Conservation (phyloP, 2,113 vertebrate species). For the Cettia cetti region DNA sequence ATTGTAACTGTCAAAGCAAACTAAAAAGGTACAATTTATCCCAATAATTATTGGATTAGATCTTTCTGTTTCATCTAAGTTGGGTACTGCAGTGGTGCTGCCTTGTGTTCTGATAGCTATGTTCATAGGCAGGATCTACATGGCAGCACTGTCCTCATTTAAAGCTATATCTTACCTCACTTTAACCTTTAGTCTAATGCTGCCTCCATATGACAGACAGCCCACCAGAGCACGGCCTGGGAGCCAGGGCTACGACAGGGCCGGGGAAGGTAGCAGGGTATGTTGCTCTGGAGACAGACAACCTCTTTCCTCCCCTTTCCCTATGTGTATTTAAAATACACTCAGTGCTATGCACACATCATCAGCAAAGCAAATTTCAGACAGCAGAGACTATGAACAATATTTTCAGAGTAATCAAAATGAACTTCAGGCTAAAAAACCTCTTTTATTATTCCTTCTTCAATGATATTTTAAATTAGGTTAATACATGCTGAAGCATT, state of each 20-base stretch:
- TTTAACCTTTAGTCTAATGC: no score
- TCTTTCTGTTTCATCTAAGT: not conserved
- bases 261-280: accelerated
- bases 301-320: not conserved
- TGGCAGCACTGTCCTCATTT: not conserved
- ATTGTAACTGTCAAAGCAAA: slow-evolving; percentile 16
- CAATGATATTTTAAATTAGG: not conserved
- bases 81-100: not conserved
- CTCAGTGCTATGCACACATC: not conserved
- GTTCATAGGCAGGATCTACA: not conserved
- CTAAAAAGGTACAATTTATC: not conserved
- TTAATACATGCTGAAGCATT: not conserved
- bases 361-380: not conserved
- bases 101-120: not conserved
- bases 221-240: no score
- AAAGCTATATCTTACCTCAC: not conserved
- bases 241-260: accelerated
- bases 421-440: not conserved
- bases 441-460: not conserved
- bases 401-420: not conserved
- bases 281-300: not conserved
- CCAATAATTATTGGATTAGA: slow-evolving; percentile 46
- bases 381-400: not conserved
- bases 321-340: not conserved
- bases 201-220: not conserved